Evolutionary conservation across 2,113 vertebrate genomes (phyloP).

Genomic region (Mugil cephalus): DNA sequence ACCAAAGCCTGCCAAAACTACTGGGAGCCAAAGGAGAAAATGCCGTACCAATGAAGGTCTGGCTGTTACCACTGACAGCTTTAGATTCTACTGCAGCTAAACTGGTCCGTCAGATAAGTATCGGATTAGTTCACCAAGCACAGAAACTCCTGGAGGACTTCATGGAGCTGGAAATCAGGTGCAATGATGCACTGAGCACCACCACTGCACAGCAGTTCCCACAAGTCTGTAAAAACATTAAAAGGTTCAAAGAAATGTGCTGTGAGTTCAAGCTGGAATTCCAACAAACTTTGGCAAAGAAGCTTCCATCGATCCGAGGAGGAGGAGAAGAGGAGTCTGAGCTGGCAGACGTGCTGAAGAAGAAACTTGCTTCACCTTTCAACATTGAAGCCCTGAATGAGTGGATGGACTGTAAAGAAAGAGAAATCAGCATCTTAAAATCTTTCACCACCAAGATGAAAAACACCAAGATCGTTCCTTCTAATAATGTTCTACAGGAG

Average conservation of each 20-base stretch:
- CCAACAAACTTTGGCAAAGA: neutral
- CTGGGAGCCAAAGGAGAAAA: constrained; percentile 58
- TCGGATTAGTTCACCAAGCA: constrained; percentile 9
- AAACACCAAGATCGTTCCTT: constrained; percentile 20
- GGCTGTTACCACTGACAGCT: constrained; percentile 69
- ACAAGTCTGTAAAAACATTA: constrained; percentile 52
- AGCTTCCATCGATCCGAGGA: constrained; percentile 55
- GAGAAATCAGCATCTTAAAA: constrained; percentile 35
- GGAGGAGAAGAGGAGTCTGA: constrained; percentile 47
- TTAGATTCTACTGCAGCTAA: constrained; percentile 65
- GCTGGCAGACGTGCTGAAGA: constrained; percentile 27
- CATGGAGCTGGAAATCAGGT: constrained; percentile 55
- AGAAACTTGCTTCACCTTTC: constrained; percentile 9
- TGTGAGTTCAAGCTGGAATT: constrained; percentile 29
- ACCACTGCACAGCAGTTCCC: constrained; percentile 39
- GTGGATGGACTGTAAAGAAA: constrained; percentile 58
- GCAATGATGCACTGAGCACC: constrained; percentile 61
- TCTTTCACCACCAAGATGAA: constrained; percentile 48
- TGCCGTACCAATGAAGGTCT: constrained; percentile 73
- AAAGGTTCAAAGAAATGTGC: constrained; percentile 39
- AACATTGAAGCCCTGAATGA: constrained; percentile 17
- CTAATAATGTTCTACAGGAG: neutral
- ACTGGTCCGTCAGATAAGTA: constrained; percentile 63
- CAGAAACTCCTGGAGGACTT: constrained; percentile 51
- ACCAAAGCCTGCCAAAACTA: constrained; percentile 57